Evolutionary conservation across 2,113 vertebrate genomes (phyloP).

Genomic region (Hepsetus odoe): DNA sequence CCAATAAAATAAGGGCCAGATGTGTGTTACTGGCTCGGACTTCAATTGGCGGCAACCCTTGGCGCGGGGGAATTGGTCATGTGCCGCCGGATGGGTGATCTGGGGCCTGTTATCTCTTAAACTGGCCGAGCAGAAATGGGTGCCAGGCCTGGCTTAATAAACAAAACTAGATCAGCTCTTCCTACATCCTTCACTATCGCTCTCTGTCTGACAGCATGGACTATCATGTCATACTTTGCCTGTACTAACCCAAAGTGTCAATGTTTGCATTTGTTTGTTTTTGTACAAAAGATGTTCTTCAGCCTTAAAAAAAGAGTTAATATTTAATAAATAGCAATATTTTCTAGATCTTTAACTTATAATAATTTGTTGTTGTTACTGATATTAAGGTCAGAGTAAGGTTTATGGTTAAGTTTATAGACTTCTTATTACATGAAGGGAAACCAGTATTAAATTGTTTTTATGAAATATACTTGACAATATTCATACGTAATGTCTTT

Average conservation of each 20-base stretch:
- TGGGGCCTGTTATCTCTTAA: slow-evolving; percentile 67
- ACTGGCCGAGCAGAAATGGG: slow-evolving; percentile 59
- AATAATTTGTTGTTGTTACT: no score
- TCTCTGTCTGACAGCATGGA: slow-evolving; percentile 17
- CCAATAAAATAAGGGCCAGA: slow-evolving; percentile 78
- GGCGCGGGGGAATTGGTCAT: slow-evolving; percentile 62
- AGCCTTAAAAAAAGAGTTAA: slow-evolving; percentile 49
- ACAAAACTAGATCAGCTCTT: slow-evolving; percentile 69
- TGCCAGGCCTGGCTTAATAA: slow-evolving; percentile 69
- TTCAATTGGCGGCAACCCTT: slow-evolving; percentile 64
- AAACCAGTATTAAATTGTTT: no score
- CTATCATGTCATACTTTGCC: slow-evolving; percentile 61
- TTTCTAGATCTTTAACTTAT: no score
- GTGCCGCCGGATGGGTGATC: slow-evolving; percentile 61
- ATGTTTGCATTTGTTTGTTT: background rate
- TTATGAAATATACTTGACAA: no score
- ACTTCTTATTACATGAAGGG: no score
- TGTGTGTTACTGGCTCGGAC: slow-evolving; percentile 73
- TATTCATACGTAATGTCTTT: no score
- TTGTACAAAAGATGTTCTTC: no score
- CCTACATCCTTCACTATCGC: slow-evolving; percentile 15
- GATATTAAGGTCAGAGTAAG: no score
- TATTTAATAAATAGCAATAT: no score
- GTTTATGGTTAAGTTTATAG: no score
- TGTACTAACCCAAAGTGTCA: slow-evolving; percentile 58